Evolutionary conservation across 2,888 invertebrate species (phyloP).

Genomic region (Chymomyza fuscimana): DNA sequence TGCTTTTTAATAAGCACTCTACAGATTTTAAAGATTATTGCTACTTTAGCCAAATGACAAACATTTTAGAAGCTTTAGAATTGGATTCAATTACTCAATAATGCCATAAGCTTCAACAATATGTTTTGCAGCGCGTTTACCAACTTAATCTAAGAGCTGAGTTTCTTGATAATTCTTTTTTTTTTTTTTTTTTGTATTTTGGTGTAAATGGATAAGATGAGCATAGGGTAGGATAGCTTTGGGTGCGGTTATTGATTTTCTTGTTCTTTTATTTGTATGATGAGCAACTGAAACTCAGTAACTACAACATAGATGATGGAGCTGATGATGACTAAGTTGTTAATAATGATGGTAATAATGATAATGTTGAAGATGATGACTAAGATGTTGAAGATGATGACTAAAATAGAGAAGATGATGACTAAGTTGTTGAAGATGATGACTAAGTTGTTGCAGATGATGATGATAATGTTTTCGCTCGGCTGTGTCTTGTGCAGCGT

Average conservation of each 20-base stretch:
- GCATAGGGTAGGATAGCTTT: constrained; percentile 3
- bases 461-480: constrained; percentile 29
- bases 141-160: background rate
- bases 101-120: background rate
- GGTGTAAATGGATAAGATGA: background rate
- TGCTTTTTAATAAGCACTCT: background rate
- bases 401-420: constrained; percentile 25
- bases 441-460: constrained; percentile 29
- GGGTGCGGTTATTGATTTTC: constrained; percentile 73
- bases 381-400: constrained; percentile 12
- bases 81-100: background rate
- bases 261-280: constrained; percentile 25
- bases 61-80: background rate
- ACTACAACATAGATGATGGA: constrained; percentile 12
- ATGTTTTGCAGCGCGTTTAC: background rate
- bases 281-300: constrained; percentile 13
- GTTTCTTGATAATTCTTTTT: background rate
- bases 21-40: background rate
- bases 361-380: constrained; percentile 29
- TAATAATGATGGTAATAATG: constrained; percentile 15
- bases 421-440: background rate
- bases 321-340: constrained; percentile 12
- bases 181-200: background rate
- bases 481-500: constrained; percentile 47
- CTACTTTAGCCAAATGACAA: background rate